A percentile compares a stretch with the other conserved stretches of the same genome.
Conservation (phyloP, 2,113 vertebrate species). For the Astur gentilis region DNA sequence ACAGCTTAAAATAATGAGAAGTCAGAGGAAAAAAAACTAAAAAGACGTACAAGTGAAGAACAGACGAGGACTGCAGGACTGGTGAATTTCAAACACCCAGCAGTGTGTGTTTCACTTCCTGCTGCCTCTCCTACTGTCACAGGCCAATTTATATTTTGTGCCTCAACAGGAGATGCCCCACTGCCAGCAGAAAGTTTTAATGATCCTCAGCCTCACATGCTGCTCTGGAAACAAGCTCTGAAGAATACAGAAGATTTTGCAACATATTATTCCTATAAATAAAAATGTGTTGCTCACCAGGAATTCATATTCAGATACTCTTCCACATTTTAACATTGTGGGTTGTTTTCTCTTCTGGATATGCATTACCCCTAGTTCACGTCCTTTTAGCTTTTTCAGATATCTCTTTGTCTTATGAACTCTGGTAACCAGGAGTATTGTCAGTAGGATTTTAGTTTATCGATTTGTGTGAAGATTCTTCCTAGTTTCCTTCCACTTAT, state of each 20-base stretch:
- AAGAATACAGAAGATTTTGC: not conserved
- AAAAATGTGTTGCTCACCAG: not conserved
- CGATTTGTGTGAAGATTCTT: not conserved
- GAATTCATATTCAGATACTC: not conserved
- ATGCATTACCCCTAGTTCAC: not conserved
- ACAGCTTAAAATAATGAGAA: not conserved
- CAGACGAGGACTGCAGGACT: not conserved
- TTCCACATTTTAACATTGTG: not conserved
- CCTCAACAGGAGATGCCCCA: not conserved
- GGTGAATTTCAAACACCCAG: not conserved
- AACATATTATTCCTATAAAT: not conserved
- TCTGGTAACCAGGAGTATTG: not conserved
- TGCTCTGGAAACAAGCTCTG: not conserved
- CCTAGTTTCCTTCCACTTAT: not conserved
- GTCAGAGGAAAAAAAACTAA: not conserved
- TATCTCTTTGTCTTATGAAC: not conserved
- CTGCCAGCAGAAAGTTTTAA: not conserved
- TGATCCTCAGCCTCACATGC: not conserved
- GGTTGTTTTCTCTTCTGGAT: not conserved
- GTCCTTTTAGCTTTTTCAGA: not conserved
- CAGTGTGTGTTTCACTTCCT: not conserved
- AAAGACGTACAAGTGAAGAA: not conserved
- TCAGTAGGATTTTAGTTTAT: not conserved
- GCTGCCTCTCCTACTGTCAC: slow-evolving; percentile 27
- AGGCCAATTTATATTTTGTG: slow-evolving; percentile 8